These are phyloP conservation scores for Cyclargus thomasi DNA, from an alignment of 1,140 invertebrate genomes.

Conservation along the genomic window DNA sequence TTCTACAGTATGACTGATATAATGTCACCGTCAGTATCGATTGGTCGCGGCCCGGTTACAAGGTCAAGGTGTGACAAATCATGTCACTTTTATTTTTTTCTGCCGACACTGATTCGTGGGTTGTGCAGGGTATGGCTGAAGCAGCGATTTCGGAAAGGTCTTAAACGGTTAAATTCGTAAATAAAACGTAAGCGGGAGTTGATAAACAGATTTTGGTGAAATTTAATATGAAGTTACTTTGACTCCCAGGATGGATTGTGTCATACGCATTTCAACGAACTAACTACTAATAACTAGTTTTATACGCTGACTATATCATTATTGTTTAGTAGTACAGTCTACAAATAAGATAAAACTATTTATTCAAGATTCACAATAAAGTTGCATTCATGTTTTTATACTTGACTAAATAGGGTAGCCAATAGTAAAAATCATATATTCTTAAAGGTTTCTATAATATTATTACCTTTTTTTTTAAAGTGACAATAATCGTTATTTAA, in stretches of 20 bases:
- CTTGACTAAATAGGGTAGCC: background rate
- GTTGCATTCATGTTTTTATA: background rate
- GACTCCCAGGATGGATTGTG: no score
- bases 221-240: no score
- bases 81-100: background rate
- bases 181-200: no score
- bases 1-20: background rate
- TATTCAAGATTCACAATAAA: background rate
- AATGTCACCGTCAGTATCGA: background rate
- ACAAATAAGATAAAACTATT: background rate
- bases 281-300: no score
- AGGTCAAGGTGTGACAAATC: background rate
- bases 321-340: background rate
- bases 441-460: no score
- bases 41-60: background rate
- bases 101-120: background rate
- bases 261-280: no score
- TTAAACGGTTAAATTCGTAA: no score
- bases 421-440: no score
- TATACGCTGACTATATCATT: background rate
- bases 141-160: no score
- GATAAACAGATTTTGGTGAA: no score
- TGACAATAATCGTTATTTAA: no score
- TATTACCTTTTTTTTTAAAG: no score
- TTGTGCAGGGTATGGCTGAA: background rate